These are phyloP conservation scores for Alaudala cheleensis DNA, from an alignment of 2,113 vertebrate species.

Conservation along the genomic window DNA sequence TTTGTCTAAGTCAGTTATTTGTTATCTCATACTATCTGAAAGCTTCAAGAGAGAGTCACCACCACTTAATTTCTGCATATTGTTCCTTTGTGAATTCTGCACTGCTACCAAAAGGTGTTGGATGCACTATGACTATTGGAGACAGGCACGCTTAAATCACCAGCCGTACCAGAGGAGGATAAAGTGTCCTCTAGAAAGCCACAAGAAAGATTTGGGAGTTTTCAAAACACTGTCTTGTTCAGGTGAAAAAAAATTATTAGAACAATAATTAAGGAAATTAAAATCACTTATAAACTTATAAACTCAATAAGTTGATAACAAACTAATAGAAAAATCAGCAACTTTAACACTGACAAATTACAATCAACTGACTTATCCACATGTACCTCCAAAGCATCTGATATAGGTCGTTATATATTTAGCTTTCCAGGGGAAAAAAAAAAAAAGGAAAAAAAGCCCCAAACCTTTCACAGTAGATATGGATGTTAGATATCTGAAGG, in stretches of 20 bases:
- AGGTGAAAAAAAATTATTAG: not conserved
- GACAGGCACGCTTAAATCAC: not conserved
- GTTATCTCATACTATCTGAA: not conserved
- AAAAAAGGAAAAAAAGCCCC: not conserved
- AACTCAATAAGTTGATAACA: too few relatives aligned
- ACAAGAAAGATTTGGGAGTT: not conserved
- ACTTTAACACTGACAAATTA: not conserved
- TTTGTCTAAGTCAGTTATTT: not conserved
- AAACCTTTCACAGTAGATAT: not conserved
- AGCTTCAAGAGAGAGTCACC: not conserved
- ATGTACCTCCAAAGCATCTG: not conserved
- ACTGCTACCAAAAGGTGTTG: not conserved
- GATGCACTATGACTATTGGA: not conserved
- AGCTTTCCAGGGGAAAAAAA: not conserved
- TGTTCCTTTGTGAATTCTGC: not conserved
- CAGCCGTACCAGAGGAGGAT: rapidly evolving
- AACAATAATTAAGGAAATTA: not conserved
- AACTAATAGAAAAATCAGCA: not conserved
- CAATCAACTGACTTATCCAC: not conserved
- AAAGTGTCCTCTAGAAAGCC: not conserved
- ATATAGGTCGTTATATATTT: not conserved
- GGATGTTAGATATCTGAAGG: not conserved
- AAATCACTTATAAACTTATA: not conserved
- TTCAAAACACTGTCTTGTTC: not conserved
- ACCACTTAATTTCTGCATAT: not conserved